phyloP scores from a whole-genome alignment of 2,113 vertebrate genomes.

The Eulacestoma nigropectus region DNA sequence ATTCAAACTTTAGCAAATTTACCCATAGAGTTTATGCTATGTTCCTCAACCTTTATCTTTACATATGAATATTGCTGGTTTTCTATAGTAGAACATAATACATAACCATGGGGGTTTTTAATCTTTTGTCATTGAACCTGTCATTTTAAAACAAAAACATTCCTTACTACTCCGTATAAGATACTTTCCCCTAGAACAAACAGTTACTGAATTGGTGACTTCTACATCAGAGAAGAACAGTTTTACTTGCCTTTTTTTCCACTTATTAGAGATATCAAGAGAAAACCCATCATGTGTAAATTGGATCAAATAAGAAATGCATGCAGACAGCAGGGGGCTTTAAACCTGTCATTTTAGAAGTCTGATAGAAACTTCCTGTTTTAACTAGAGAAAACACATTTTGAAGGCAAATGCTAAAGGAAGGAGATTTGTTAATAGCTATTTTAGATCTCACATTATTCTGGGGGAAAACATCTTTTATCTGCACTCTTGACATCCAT shows the following conservation, averaged over 20 bases:
- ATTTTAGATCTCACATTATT: neutral
- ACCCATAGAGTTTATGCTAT: neutral
- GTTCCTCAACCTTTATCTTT: neutral
- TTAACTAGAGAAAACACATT: neutral
- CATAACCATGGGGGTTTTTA: rapidly evolving
- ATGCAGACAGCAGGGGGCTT: neutral
- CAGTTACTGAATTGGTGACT: neutral
- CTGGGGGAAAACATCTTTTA: neutral
- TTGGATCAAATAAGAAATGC: conserved; percentile 5
- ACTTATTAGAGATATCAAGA: neutral
- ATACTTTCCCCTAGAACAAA: neutral
- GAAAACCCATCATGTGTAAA: neutral
- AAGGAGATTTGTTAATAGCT: neutral
- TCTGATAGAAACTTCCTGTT: neutral
- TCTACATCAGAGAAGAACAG: neutral
- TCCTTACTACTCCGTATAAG: neutral
- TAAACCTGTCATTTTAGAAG: neutral
- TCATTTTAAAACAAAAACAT: neutral
- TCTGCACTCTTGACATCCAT: neutral
- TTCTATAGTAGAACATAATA: neutral
- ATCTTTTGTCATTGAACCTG: neutral
- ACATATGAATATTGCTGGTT: neutral
- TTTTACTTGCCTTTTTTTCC: neutral
- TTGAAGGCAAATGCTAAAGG: neutral
- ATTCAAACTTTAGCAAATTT: neutral